phyloP scores from a whole-genome alignment of 2,113 vertebrate species.

The Pelmatolapia mariae region DNA sequence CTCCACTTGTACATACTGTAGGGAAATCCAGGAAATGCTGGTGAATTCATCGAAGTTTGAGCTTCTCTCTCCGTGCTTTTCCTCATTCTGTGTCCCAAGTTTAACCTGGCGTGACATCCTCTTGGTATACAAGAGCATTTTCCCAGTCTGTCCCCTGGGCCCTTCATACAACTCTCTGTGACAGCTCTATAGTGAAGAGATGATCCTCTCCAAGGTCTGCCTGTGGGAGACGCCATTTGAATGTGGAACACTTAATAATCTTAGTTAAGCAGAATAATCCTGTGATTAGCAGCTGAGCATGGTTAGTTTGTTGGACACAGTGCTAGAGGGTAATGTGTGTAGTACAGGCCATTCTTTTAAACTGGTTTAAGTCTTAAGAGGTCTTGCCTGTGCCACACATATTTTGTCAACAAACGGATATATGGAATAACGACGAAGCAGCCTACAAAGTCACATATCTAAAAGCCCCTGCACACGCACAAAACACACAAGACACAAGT shows the following conservation, averaged over 20 bases:
- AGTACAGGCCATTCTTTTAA: background rate
- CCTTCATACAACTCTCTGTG: background rate
- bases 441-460: background rate
- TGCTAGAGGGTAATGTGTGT: background rate
- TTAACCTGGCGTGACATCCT: constrained; percentile 21
- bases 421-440: background rate
- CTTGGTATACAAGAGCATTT: constrained; percentile 6
- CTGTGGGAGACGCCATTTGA: constrained; percentile 48
- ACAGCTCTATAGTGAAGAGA: constrained; percentile 14
- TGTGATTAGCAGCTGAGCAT: constrained; percentile 55
- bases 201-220: constrained; percentile 44
- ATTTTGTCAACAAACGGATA: background rate
- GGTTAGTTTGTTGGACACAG: background rate
- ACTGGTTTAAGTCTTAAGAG: background rate
- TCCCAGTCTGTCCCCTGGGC: background rate
- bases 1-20: background rate
- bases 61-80: background rate
- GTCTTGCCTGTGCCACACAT: background rate
- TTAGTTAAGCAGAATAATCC: constrained; percentile 67
- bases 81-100: background rate
- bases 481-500: background rate
- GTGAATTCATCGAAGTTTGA: background rate
- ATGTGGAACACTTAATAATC: constrained; percentile 60
- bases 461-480: background rate
- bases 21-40: background rate